A percentile compares a stretch with the other conserved stretches of the same genome.
phyloP scores from a whole-genome alignment of 2,888 invertebrate species.

The Cosmia pyralina region DNA sequence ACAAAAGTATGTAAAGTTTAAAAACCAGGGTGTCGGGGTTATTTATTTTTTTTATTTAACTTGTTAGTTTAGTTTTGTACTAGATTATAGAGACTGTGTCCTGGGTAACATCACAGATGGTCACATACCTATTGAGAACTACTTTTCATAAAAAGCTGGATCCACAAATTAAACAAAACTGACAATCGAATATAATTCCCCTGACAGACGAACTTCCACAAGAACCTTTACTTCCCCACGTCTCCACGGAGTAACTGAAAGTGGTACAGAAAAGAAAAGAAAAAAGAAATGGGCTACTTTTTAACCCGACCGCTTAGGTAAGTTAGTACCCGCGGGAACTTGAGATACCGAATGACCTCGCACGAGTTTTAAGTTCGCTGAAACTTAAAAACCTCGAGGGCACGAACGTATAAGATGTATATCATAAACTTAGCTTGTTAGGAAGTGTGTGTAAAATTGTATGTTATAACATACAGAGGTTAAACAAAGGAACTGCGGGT shows the following conservation, averaged over 20 bases:
- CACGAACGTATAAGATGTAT: slow-evolving; percentile 25
- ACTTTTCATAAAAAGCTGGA: not conserved
- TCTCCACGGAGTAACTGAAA: slow-evolving; percentile 50
- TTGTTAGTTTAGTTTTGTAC: not conserved
- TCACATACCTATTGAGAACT: not conserved
- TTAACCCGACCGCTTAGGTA: slow-evolving; percentile 61
- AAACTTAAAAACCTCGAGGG: slow-evolving; percentile 58
- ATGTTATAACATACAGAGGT: slow-evolving; percentile 8
- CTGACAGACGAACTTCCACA: slow-evolving; percentile 32
- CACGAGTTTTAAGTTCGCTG: slow-evolving; percentile 49
- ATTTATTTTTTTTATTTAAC: too few relatives aligned
- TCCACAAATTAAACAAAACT: slow-evolving; percentile 35
- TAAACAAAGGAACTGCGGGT: slow-evolving; percentile 3
- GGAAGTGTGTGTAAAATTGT: slow-evolving; percentile 22
- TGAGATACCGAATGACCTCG: slow-evolving; percentile 48
- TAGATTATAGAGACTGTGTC: not conserved
- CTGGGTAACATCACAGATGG: not conserved
- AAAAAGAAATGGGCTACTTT: slow-evolving; percentile 48
- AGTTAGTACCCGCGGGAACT: slow-evolving; percentile 54
- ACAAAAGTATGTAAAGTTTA: too few relatives aligned
- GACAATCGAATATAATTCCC: slow-evolving; percentile 34
- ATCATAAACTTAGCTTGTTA: slow-evolving; percentile 36
- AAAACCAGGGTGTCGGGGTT: too few relatives aligned
- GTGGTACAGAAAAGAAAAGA: slow-evolving; percentile 33
- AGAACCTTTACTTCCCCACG: slow-evolving; percentile 34